Conservation (phyloP, 2,113 vertebrate species). For the Stigmatopora nigra region DNA sequence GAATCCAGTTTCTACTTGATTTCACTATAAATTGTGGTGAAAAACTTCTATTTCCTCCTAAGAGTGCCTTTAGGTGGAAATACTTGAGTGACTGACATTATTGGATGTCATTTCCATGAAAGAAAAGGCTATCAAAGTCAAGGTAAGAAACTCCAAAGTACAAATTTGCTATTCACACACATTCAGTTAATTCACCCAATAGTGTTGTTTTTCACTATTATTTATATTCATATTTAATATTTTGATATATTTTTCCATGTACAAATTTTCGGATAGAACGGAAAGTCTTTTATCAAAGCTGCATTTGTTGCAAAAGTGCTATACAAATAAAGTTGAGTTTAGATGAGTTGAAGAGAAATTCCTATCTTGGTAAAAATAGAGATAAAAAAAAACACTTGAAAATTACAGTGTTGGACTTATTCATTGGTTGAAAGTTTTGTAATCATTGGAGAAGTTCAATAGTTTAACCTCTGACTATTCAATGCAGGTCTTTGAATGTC, state of each 20-base stretch:
- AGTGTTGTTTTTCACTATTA: not conserved
- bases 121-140: conserved; percentile 58
- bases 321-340: not conserved
- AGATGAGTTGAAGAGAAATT: not conserved
- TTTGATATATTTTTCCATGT: conserved; percentile 15
- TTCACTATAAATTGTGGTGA: conserved; percentile 22
- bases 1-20: conserved; percentile 36
- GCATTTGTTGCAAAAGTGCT: no score
- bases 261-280: conserved; percentile 46
- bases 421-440: conserved; percentile 7
- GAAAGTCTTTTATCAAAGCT: not conserved
- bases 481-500: no score
- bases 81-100: conserved; percentile 48
- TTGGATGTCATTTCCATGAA: conserved; percentile 51
- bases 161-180: conserved; percentile 15
- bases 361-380: not conserved
- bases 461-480: conserved; percentile 7
- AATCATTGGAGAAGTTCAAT: conserved; percentile 10
- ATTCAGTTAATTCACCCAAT: conserved; percentile 17
- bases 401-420: not conserved
- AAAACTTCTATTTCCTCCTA: conserved; percentile 10
- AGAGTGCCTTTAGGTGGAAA: conserved; percentile 28
- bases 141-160: conserved; percentile 44
- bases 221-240: no score
- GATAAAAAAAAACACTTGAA: not conserved